Base-by-base conservation (phyloP, 2,888 invertebrate species). In the Artemia sinica region DNA sequence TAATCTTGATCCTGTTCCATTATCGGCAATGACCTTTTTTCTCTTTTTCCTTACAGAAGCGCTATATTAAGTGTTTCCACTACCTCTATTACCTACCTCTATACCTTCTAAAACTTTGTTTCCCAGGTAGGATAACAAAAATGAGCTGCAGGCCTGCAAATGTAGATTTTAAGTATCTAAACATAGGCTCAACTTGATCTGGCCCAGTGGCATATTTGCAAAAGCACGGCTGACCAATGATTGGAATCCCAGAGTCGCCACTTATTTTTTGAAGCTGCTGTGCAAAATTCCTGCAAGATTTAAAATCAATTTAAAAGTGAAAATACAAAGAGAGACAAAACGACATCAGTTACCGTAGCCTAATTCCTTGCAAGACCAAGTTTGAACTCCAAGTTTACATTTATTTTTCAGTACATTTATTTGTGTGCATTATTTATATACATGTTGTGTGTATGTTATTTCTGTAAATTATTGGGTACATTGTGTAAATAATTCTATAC, bases 101-200 rank as follows among this genome's bases (percentile, higher is more conserved):
- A 98, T 97, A 11, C 97, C 92, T 96, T 80, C 97, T 97, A 71
- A 98, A 97, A 49, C 97, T 97, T 81, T 98, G 97, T 73, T 98
- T 97, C 0, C 98, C 97, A 0, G 97, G 98, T 76, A 98, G 81
- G 69, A 98, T 94, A 9, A 98, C 96, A 18, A 96, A 95, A 9
- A 98, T 95, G 51, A 98, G 84, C 79, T 98, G 97, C 74, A 99
- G 82, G 69, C 94, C 89, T 74, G 88, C 88, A 79, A 96, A 98
- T 51, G 94, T 92, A 73, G 91, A 90, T 80, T 98, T 98, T 75
- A 99, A 84, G 81, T 98, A 99, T 75, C 96, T 88, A 80, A 99
- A 99, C 98, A 99, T 98, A 13, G 98, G 98, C 80, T 99, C 93
- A 76, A 90, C 98, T 80, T 99, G 98, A 82, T 99, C 98, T 1